phyloP scores from a whole-genome alignment of 2,888 invertebrate genomes.

The Brachypterus glaber region DNA sequence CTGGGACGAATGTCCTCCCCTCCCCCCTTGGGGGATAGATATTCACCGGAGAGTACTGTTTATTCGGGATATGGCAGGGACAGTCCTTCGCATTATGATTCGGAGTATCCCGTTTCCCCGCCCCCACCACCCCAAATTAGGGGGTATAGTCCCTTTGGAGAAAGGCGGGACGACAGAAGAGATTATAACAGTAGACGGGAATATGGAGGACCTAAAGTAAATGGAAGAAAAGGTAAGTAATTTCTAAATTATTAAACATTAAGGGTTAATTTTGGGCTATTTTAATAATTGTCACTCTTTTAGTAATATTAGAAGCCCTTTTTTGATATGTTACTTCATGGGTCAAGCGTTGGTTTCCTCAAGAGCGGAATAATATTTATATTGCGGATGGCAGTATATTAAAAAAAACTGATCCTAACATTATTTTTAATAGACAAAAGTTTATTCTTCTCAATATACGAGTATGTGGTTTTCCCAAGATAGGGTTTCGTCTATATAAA shows the following conservation, averaged over 20 bases:
- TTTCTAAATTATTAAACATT: not conserved
- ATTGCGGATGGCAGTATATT: no score
- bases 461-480: no score
- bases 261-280: slow-evolving; percentile 6
- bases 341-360: no score
- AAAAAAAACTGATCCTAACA: no score
- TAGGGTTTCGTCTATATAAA: no score
- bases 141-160: slow-evolving; percentile 38
- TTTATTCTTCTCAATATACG: no score
- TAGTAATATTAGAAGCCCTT: no score
- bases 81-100: slow-evolving; percentile 51
- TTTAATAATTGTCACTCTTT: not conserved
- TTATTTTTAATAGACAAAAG: no score
- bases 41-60: slow-evolving; percentile 43
- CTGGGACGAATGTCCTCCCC: slow-evolving; percentile 49
- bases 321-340: no score
- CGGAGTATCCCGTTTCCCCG: slow-evolving; percentile 58
- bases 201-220: slow-evolving; percentile 30
- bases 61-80: slow-evolving; percentile 48
- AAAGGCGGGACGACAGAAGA: slow-evolving; percentile 30
- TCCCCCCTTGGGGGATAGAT: slow-evolving; percentile 35
- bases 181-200: slow-evolving; percentile 26
- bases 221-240: slow-evolving; percentile 31
- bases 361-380: no score
- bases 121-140: slow-evolving; percentile 41